Base-by-base conservation (phyloP, 2,888 invertebrate genomes). In the Sturmia bella region DNA sequence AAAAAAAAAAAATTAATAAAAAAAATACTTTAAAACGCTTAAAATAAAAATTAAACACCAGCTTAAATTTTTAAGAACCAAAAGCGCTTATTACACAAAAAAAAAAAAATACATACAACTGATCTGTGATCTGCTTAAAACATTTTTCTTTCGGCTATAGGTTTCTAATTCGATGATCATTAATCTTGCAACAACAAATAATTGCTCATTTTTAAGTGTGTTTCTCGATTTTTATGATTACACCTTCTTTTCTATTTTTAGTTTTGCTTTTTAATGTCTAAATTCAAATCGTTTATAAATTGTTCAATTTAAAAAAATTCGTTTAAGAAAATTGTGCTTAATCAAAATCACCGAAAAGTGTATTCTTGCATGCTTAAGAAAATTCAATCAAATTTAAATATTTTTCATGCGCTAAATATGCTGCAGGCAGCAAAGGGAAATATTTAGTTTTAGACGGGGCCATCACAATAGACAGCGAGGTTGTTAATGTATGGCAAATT, bases 311-410 rank as follows among this genome's bases (percentile, higher is more conserved):
- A 13, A 19, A 13, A 19, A 64, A 74, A 64, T 74, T 69, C 43
- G 69, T 63, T 79, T 57, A 70, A 59, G 21, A 52, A 75, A 64
- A 48, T 41, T 39, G 32, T 69, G 41, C 72, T 78, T 52, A 78
- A 78, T 78, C 72, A 78, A 78, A 72, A 66, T 66, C 64, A 73
- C 37, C 43, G 32, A 68, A 61, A 54, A 66, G 52, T 66, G 32
- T 50, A 79, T 43, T 80, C 45, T 75, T 75, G 75, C 70, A 72
- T 81, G 80, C 43, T 63, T 21, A 72, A 32, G 41, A 63, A 73
- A 81, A 72, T 48, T 72, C 72, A 76, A 76, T 76, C 66, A 76
- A 72, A 80, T 75, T 64, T 43, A 75, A 70, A 70, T 80, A 32
- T 80, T 57, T 75, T 66, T 72, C 66, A 68, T 79, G 78, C 66